Percentiles rank a stretch among this genome's conserved stretches.
These are phyloP conservation scores for Promerops cafer DNA, from an alignment of 2,113 vertebrate species.

Conservation along the genomic window DNA sequence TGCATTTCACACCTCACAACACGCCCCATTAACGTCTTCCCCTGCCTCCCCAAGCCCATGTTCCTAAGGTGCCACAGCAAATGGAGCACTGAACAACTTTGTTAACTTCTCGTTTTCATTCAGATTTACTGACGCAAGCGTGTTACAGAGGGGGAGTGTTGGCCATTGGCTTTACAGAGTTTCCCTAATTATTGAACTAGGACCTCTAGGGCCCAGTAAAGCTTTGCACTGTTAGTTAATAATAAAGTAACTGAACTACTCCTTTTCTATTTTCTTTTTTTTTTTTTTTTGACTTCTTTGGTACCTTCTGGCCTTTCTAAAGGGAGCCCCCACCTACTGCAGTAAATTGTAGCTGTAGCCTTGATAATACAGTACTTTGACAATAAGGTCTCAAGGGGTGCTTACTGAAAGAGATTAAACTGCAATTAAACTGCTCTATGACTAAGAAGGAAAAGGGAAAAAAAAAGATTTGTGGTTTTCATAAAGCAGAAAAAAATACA, in stretches of 20 bases:
- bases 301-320: constrained; percentile 59
- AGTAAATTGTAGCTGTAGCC: constrained; percentile 66
- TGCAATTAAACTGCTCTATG: constrained; percentile 72
- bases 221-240: constrained; percentile 53
- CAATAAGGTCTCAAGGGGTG: constrained; percentile 69
- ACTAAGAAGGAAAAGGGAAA: constrained; percentile 51
- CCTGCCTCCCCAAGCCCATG: not conserved
- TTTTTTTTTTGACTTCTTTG: not conserved
- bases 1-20: constrained; percentile 1
- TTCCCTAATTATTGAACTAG: constrained; percentile 70
- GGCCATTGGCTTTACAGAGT: constrained; percentile 60
- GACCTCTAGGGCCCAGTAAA: constrained; percentile 68
- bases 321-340: constrained; percentile 57
- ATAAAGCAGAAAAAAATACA: constrained; percentile 72
- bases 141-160: constrained; percentile 41
- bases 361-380: constrained; percentile 67
- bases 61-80: constrained; percentile 42
- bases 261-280: constrained; percentile 28
- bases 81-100: constrained; percentile 36
- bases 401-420: constrained; percentile 75
- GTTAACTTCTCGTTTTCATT: constrained; percentile 56
- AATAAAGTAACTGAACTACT: constrained; percentile 64
- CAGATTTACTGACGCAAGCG: constrained; percentile 56
- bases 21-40: not conserved
- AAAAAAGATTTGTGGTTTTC: constrained; percentile 73